Evolutionary conservation across 2,797 vertebrate genomes (phyloP).

Genomic region (Aratinga solstitialis): DNA sequence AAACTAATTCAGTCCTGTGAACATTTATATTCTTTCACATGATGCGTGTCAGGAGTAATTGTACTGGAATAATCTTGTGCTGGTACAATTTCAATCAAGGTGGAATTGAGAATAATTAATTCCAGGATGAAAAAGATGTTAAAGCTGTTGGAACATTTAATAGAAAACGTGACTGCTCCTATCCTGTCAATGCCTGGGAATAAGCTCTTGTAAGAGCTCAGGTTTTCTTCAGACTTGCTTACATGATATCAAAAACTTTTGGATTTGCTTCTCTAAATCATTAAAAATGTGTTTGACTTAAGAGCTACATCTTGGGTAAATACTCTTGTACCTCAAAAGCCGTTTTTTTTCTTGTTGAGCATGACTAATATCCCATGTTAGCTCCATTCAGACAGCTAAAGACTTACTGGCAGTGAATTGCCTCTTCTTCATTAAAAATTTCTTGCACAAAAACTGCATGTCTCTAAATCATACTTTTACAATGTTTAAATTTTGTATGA

Average conservation of each 20-base stretch:
- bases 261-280: neutral
- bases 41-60: neutral
- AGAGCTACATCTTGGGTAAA: neutral
- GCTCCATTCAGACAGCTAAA: neutral
- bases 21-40: neutral
- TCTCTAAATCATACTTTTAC: neutral
- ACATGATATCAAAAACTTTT: neutral
- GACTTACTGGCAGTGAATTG: neutral
- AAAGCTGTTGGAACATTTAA: slow-evolving; percentile 11
- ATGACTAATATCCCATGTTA: neutral
- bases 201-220: neutral
- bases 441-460: neutral
- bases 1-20: neutral
- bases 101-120: neutral
- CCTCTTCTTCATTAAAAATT: neutral
- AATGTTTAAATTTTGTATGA: neutral
- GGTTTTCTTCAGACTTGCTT: neutral
- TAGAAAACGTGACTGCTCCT: neutral
- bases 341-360: neutral
- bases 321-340: neutral
- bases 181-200: neutral
- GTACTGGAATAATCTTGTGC: neutral
- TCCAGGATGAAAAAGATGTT: neutral
- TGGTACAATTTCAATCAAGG: slow-evolving; percentile 11
- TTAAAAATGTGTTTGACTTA: neutral